Base-by-base conservation (phyloP, 1,140 invertebrate species). In the Diprion similis region DNA sequence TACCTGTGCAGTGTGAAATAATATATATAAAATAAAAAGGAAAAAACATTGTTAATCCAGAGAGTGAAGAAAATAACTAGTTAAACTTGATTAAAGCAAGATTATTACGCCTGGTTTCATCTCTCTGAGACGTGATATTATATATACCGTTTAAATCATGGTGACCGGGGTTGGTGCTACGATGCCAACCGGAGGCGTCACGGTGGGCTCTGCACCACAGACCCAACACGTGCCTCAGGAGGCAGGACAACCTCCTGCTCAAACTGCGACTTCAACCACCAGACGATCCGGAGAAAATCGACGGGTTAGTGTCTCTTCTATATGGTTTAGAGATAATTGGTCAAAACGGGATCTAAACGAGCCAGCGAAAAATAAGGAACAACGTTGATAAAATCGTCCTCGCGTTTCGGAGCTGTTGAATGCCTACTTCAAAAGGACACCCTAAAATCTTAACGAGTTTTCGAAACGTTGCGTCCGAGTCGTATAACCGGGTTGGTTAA, bases 91-190 rank as follows among this genome's bases (percentile, higher is more conserved):
- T 51, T 69, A 67, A 65, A 46, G 70, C 17, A 46, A 59, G 18
- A 17, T 65, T 68, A 37, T 64, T n/a, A 10, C 18, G 9, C 15
- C 48, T 8, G 45, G 46, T 13, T 15, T 59, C 46, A 48, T 37
- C 24, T 59, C 24, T 51, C 19, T 17, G 19, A 59, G 72, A 13
- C 66, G 73, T 73, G 71, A 71, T 18, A 71, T 19, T n/a, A n/a
- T n/a, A n/a, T 37, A 4, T 37, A 37, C 2, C 24, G 24, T 37
- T 37, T 37, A 68, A 76, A n/a, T 59, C 19, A 88, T 88, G 87
- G 87, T 88, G 80, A 87, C 86, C 74, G 87, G 86, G 82, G 85
- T 87, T 75, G 84, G 86, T 83, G 85, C 87, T 64, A 88, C 81
- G 66, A 88, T 88, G 87, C 86, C 86, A 37, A 84, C 84, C 66